These are phyloP conservation scores for Platycnemis pennipes DNA, from an alignment of 2,888 invertebrate genomes.

Conservation along the genomic window DNA sequence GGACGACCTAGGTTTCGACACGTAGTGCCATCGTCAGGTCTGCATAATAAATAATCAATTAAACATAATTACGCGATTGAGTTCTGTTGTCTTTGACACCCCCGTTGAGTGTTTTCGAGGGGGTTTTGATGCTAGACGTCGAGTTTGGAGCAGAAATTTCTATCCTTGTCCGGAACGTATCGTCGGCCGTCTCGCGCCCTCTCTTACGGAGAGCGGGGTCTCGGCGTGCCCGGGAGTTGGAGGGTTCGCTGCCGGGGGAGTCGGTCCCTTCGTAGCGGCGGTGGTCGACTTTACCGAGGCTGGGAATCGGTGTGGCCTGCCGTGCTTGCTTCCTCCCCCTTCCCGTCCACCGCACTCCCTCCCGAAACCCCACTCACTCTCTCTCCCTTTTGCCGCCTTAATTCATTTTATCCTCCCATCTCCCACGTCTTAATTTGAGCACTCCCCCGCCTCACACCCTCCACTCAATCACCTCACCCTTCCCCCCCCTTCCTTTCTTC, in stretches of 20 bases:
- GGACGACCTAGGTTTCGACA: too few relatives aligned
- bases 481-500: background rate
- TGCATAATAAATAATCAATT: too few relatives aligned
- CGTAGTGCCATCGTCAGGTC: too few relatives aligned
- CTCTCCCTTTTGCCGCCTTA: background rate
- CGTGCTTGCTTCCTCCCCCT: background rate
- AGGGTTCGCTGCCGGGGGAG: background rate
- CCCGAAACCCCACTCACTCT: background rate
- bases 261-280: background rate
- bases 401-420: slow-evolving; percentile 27
- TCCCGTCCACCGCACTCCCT: background rate
- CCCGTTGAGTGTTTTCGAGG: too few relatives aligned
- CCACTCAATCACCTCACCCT: background rate
- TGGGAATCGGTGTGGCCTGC: background rate
- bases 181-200: background rate
- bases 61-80: too few relatives aligned
- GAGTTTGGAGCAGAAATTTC: too few relatives aligned
- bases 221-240: background rate
- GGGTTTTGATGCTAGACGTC: too few relatives aligned
- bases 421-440: slow-evolving; percentile 32
- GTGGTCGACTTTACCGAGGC: background rate
- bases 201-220: background rate
- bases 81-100: too few relatives aligned
- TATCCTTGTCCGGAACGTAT: background rate
- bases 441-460: background rate